Conservation (phyloP, 2,113 vertebrate genomes). For the rat (Rattus norvegicus) region DNA sequence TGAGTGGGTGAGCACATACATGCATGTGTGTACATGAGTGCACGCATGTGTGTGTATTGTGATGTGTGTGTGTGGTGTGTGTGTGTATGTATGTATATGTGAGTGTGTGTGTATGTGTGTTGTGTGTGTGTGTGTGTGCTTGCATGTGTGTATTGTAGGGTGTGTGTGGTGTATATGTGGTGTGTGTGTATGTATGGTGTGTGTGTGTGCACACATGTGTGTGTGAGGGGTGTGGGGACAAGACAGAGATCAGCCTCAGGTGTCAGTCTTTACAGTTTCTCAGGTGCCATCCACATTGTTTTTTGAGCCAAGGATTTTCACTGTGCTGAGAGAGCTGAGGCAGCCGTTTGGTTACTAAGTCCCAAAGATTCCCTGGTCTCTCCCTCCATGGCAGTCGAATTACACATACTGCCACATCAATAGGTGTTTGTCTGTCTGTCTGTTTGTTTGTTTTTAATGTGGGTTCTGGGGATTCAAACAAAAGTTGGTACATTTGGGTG, state of each 20-base stretch:
- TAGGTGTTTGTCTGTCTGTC: not conserved
- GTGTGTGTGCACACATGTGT: no score
- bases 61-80: not conserved
- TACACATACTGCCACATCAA: not conserved
- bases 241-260: not conserved
- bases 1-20: not conserved
- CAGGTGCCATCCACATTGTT: not conserved
- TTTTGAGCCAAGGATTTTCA: not conserved
- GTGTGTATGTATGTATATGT: not conserved
- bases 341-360: not conserved
- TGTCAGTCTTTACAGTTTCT: not conserved
- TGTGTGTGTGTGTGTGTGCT: no score
- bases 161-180: no score
- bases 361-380: not conserved
- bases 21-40: not conserved
- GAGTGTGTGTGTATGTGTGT: not conserved
- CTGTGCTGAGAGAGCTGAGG: not conserved
- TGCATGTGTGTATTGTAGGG: no score
- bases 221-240: not conserved
- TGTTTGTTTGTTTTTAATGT: not conserved
- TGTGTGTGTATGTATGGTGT: no score
- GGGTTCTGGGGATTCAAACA: not conserved
- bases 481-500: not conserved
- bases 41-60: not conserved
- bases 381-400: not conserved